Evolutionary conservation across 2,113 vertebrate species (phyloP).

Genomic region (Phycodurus eques): DNA sequence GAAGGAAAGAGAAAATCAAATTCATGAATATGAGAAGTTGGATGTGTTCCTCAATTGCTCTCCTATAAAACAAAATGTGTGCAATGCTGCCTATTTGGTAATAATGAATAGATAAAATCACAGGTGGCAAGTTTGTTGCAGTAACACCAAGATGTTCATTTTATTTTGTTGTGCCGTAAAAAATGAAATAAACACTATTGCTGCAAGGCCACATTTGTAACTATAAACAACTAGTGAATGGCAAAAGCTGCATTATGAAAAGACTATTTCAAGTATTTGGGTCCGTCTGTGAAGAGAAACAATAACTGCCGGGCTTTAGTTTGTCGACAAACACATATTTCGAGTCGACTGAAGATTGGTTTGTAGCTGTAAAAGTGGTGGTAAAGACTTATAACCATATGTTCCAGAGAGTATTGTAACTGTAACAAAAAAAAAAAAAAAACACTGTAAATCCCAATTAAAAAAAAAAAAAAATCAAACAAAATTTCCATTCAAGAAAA

Average conservation of each 20-base stretch:
- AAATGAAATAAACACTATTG: conserved; percentile 9
- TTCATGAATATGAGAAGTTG: neutral
- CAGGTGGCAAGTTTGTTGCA: neutral
- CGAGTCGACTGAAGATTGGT: conserved; percentile 17
- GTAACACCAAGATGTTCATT: neutral
- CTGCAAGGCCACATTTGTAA: conserved; percentile 45
- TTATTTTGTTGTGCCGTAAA: conserved; percentile 12
- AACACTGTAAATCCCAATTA: neutral
- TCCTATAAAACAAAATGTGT: neutral
- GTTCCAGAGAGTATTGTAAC: neutral
- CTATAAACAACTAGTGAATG: conserved; percentile 30
- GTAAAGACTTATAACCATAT: neutral
- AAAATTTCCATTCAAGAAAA: neutral
- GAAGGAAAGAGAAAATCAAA: neutral
- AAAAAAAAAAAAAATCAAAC: neutral
- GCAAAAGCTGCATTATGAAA: conserved; percentile 34
- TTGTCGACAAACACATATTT: conserved; percentile 6
- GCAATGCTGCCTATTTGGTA: neutral
- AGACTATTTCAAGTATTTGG: conserved; percentile 35
- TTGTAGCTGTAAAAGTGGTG: conserved; percentile 5
- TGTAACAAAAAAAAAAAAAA: neutral
- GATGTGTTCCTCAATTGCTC: neutral
- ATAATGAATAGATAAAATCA: conserved; percentile 17
- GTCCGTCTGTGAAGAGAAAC: conserved; percentile 24
- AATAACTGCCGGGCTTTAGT: conserved; percentile 12